Evolutionary conservation across 2,888 invertebrate genomes (phyloP).

Genomic region (Octonoba sinensis): DNA sequence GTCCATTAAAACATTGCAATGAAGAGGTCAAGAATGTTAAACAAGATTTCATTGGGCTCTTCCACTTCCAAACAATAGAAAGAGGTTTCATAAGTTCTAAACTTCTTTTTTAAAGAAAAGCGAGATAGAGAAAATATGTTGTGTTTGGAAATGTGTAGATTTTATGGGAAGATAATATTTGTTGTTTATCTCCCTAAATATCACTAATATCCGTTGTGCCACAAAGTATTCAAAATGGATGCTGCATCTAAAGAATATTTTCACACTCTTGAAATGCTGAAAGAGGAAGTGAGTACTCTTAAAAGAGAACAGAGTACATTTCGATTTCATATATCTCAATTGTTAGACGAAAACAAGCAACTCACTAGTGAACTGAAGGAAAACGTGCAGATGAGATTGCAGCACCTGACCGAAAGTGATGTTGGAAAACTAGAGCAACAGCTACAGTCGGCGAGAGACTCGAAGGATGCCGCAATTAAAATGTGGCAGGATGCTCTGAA

Average conservation of each 20-base stretch:
- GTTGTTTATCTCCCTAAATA: too few relatives aligned
- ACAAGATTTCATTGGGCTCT: too few relatives aligned
- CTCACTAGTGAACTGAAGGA: conserved; percentile 39
- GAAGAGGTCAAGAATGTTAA: too few relatives aligned
- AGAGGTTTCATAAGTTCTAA: too few relatives aligned
- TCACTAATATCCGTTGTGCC: too few relatives aligned
- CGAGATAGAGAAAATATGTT: too few relatives aligned
- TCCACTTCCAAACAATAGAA: too few relatives aligned
- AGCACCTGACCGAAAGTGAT: conserved; percentile 22
- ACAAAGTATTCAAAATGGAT: conserved; percentile 18
- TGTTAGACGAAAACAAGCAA: conserved; percentile 37
- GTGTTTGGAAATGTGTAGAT: too few relatives aligned
- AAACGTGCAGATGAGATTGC: conserved; percentile 1
- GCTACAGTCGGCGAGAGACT: conserved; percentile 4
- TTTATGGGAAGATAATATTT: too few relatives aligned
- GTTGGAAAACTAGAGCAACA: conserved; percentile 19
- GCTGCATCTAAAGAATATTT: conserved; percentile 35
- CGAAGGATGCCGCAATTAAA: conserved; percentile 35
- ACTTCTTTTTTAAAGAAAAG: too few relatives aligned
- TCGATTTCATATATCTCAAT: conserved; percentile 16
- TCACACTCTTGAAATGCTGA: conserved; percentile 29
- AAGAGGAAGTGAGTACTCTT: conserved; percentile 20
- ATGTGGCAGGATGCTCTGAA: conserved; percentile 43
- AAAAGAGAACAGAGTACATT: conserved; percentile 29
- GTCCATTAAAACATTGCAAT: too few relatives aligned